Conservation (phyloP, 1,140 invertebrate genomes). For the Hydropsyche tenuis region DNA sequence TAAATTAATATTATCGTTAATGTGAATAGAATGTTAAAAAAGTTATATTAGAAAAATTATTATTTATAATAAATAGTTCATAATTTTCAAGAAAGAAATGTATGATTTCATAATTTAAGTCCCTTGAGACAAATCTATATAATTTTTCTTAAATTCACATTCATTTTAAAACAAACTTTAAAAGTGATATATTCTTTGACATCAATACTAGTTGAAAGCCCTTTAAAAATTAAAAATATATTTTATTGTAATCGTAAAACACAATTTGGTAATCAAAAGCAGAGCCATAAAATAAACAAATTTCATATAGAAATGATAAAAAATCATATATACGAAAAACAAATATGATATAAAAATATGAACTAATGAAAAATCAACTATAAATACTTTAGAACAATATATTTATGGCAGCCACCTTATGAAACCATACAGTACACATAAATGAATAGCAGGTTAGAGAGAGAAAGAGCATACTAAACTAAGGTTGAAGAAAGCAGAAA, state of each 20-base stretch:
- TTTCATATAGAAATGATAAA: background rate
- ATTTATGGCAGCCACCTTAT: conserved; percentile 34
- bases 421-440: conserved; percentile 40
- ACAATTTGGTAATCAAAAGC: background rate
- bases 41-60: background rate
- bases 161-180: no score
- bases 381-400: background rate
- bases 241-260: no score
- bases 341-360: background rate
- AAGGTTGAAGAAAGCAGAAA: conserved; percentile 30
- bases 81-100: no score
- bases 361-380: conserved; percentile 1
- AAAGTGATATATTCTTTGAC: no score
- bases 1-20: conserved; percentile 4
- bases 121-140: no score
- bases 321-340: background rate
- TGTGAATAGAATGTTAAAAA: background rate
- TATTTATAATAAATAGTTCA: background rate
- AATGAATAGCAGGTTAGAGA: conserved; percentile 49
- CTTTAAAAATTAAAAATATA: no score
- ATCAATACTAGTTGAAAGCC: no score
- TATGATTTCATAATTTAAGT: no score
- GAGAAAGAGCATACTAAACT: conserved; percentile 47
- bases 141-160: no score
- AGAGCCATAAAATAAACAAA: conserved; percentile 3